Percentiles rank a stretch among this genome's conserved stretches.
These are phyloP conservation scores for Oryctolagus cuniculus DNA, from an alignment of 2,113 vertebrate genomes.

Conservation along the genomic window DNA sequence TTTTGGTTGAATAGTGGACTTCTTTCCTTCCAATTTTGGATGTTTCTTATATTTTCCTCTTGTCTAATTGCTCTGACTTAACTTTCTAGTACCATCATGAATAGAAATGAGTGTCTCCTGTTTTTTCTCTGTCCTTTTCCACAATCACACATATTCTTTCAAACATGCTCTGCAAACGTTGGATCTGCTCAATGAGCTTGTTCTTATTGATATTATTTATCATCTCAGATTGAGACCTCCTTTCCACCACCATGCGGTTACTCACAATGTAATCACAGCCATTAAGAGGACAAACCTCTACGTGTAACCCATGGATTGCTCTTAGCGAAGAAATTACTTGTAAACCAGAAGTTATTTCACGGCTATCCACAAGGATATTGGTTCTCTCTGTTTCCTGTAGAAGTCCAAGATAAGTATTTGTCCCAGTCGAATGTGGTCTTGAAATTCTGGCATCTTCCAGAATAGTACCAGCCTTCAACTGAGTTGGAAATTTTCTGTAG, in stretches of 20 bases:
- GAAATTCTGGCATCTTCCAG: neutral
- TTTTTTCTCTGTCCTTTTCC: conserved; percentile 91
- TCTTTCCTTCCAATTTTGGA: too few relatives aligned
- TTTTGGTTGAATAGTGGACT: too few relatives aligned
- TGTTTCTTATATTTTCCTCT: too few relatives aligned
- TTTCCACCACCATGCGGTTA: conserved; percentile 92
- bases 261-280: conserved; percentile 93
- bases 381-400: conserved; percentile 18
- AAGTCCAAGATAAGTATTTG: accelerated
- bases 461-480: conserved; percentile 38
- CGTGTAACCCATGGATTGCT: conserved; percentile 86
- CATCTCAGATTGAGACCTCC: conserved; percentile 89
- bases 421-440: accelerated
- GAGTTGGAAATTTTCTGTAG: neutral
- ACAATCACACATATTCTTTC: conserved; percentile 94
- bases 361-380: conserved; percentile 90
- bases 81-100: too few relatives aligned
- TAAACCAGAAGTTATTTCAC: conserved; percentile 89
- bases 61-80: too few relatives aligned
- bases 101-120: too few relatives aligned
- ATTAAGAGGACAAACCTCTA: conserved; percentile 92
- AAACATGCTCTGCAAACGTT: conserved; percentile 88
- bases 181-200: conserved; percentile 89
- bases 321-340: conserved; percentile 92
- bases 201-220: conserved; percentile 83